These are phyloP conservation scores for Oxytorus armatus DNA, from an alignment of 2,888 invertebrate genomes.

Conservation along the genomic window DNA sequence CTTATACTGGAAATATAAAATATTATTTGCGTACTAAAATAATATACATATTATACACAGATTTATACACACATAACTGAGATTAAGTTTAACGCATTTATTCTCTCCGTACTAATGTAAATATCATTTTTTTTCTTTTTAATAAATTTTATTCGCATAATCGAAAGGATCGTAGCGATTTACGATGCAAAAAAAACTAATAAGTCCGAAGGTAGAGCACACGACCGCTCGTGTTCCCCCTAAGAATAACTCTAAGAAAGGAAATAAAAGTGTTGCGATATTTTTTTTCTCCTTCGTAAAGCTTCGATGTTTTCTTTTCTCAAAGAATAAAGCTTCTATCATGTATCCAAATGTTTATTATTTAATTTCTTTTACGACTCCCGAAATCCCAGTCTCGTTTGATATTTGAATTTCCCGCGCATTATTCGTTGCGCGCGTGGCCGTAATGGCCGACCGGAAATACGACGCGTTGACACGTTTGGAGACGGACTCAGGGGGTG, in stretches of 20 bases:
- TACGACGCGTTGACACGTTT: slow-evolving; percentile 22
- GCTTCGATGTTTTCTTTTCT: slow-evolving; percentile 30
- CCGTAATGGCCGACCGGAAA: slow-evolving; percentile 10
- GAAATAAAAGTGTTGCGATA: neutral
- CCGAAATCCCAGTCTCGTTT: too few relatives aligned
- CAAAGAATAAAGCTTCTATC: slow-evolving; percentile 58
- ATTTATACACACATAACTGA: slow-evolving; percentile 43
- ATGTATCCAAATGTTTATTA: neutral
- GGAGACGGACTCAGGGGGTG: too few relatives aligned
- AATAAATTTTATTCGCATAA: neutral
- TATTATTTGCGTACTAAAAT: slow-evolving; percentile 54
- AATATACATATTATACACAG: slow-evolving; percentile 48
- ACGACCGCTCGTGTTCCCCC: too few relatives aligned
- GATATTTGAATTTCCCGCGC: slow-evolving; percentile 18
- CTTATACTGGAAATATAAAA: slow-evolving; percentile 45
- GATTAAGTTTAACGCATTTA: slow-evolving; percentile 49
- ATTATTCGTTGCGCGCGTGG: neutral
- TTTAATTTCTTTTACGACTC: neutral
- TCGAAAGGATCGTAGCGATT: neutral
- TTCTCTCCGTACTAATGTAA: slow-evolving; percentile 65
- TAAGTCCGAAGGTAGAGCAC: neutral
- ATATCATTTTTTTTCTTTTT: slow-evolving; percentile 62
- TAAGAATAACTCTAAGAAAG: too few relatives aligned
- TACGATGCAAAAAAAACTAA: neutral
- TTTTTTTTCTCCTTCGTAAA: slow-evolving; percentile 17